Percentiles rank a stretch among this genome's conserved stretches.
Evolutionary conservation across 2,888 invertebrate species (phyloP).

Genomic region (Agriopis marginaria): DNA sequence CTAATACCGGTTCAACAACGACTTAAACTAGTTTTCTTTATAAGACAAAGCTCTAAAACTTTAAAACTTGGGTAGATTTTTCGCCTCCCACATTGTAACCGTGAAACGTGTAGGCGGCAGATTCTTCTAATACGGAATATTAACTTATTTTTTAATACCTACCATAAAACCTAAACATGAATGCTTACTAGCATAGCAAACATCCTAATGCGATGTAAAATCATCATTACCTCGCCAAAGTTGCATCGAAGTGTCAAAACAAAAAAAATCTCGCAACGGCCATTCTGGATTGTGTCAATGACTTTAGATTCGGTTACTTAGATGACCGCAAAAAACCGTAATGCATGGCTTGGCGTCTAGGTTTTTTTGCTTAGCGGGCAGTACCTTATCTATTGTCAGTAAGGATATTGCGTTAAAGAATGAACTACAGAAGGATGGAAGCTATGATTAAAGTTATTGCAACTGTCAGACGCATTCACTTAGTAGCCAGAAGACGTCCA

Average conservation of each 20-base stretch:
- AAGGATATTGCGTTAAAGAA: background rate
- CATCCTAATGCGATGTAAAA: slow-evolving; percentile 3
- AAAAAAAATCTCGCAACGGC: slow-evolving; percentile 12
- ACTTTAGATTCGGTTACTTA: slow-evolving; percentile 52
- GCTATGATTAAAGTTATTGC: no score
- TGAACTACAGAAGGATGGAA: no score
- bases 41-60: no score
- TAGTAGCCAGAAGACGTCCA: no score
- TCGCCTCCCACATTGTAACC: slow-evolving; percentile 9
- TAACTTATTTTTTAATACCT: background rate
- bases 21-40: no score
- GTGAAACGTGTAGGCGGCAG: slow-evolving; percentile 15
- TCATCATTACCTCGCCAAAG: slow-evolving; percentile 13
- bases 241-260: slow-evolving; percentile 31
- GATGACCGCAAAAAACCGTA: slow-evolving; percentile 50
- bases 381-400: slow-evolving; percentile 17
- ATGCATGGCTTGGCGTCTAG: slow-evolving; percentile 51
- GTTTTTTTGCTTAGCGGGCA: slow-evolving; percentile 24
- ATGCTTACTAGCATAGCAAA: background rate
- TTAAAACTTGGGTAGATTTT: background rate
- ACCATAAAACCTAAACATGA: background rate
- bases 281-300: slow-evolving; percentile 39
- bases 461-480: no score
- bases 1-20: no score
- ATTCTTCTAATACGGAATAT: slow-evolving; percentile 17